Evolutionary conservation across 2,888 invertebrate species (phyloP).

Genomic region (Drosophila lacicola): DNA sequence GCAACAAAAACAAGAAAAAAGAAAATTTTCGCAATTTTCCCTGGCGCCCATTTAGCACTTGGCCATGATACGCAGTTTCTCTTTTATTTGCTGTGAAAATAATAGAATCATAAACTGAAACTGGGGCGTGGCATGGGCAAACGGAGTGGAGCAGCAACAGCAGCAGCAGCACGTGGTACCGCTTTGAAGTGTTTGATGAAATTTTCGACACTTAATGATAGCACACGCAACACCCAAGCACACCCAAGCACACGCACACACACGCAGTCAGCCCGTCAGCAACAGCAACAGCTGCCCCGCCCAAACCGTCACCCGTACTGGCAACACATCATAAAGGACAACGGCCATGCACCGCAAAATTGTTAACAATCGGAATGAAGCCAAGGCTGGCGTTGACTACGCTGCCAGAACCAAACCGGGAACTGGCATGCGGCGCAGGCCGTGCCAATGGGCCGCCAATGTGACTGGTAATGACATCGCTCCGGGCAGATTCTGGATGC

Average conservation of each 20-base stretch:
- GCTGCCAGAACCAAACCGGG: slow-evolving; percentile 4
- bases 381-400: slow-evolving; percentile 28
- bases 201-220: slow-evolving; percentile 82
- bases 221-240: slow-evolving; percentile 62
- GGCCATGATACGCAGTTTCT: slow-evolving; percentile 80
- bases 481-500: slow-evolving; percentile 29
- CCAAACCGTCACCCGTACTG: not conserved
- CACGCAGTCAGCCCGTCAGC: slow-evolving; percentile 23
- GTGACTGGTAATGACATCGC: slow-evolving; percentile 63
- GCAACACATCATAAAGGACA: slow-evolving; percentile 80
- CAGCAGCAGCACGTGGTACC: slow-evolving; percentile 61
- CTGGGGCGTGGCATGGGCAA: slow-evolving; percentile 47
- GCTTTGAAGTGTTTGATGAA: slow-evolving; percentile 81
- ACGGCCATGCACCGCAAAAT: slow-evolving; percentile 77
- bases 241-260: slow-evolving; percentile 28
- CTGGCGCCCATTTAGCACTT: slow-evolving; percentile 78
- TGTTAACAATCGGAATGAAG: slow-evolving; percentile 75
- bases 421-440: slow-evolving; percentile 16
- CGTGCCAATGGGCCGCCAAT: slow-evolving; percentile 48
- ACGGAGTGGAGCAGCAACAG: not conserved
- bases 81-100: slow-evolving; percentile 81
- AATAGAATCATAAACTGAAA: slow-evolving; percentile 79
- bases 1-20: slow-evolving; percentile 25
- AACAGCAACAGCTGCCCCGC: slow-evolving; percentile 22
- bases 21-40: slow-evolving; percentile 75